Conservation (phyloP, 2,888 invertebrate genomes). For the Lycocerus yunnanus region DNA sequence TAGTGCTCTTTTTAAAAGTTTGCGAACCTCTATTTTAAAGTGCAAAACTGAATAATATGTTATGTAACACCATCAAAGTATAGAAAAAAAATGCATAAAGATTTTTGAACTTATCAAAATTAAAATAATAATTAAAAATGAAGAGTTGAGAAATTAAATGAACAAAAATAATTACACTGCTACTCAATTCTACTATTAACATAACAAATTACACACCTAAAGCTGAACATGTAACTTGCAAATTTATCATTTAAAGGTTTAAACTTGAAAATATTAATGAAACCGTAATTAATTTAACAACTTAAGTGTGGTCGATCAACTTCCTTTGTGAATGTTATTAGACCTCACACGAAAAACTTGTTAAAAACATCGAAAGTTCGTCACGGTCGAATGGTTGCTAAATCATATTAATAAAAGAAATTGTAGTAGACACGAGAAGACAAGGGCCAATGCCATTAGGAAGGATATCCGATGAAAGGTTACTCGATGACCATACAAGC, state of each 20-base stretch:
- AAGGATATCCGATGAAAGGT: slow-evolving; percentile 38
- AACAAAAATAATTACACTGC: background rate
- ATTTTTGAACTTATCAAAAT: background rate
- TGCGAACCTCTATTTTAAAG: no score
- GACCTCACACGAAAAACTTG: background rate
- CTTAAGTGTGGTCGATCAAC: background rate
- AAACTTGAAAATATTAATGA: background rate
- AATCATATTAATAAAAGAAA: background rate
- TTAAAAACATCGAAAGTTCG: background rate
- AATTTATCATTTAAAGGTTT: background rate
- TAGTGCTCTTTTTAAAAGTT: no score
- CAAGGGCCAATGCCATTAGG: slow-evolving; percentile 28
- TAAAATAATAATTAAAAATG: background rate
- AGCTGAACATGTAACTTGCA: background rate
- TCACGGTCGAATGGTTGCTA: background rate
- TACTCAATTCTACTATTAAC: background rate
- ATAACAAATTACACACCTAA: background rate
- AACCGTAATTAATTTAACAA: background rate
- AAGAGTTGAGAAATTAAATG: background rate
- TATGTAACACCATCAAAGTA: no score
- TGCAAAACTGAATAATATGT: no score
- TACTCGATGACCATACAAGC: slow-evolving; percentile 33
- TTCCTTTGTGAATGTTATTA: background rate
- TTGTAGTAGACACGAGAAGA: slow-evolving; percentile 7
- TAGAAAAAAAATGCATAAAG: no score